Evolutionary conservation across 1,140 invertebrate species (phyloP).

Genomic region (Hycleus phaleratus): DNA sequence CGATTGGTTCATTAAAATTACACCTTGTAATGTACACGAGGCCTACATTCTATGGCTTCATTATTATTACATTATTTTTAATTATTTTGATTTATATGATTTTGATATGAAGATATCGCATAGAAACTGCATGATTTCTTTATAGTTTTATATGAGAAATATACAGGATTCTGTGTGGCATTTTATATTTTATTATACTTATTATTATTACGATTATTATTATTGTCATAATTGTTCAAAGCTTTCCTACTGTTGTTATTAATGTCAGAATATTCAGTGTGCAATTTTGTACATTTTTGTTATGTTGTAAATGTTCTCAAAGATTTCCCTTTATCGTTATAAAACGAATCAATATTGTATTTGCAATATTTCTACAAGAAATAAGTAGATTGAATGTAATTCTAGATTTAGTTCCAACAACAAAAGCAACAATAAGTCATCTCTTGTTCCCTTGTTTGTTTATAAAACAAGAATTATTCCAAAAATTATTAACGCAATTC

Average conservation of each 20-base stretch:
- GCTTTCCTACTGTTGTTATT: not conserved
- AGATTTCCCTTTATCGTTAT: not conserved
- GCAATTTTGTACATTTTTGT: not conserved
- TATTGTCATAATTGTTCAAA: not conserved
- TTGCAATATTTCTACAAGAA: slow-evolving; percentile 1
- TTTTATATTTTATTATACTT: not conserved
- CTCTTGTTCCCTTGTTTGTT: slow-evolving; percentile 11
- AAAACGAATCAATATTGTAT: not conserved
- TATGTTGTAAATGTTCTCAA: not conserved
- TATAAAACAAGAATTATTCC: not conserved
- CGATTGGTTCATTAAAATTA: too few relatives aligned
- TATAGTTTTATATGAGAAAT: too few relatives aligned
- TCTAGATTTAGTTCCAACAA: slow-evolving; percentile 1
- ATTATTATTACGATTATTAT: not conserved
- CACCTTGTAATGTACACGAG: too few relatives aligned
- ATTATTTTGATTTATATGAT: too few relatives aligned
- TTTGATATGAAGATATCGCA: too few relatives aligned
- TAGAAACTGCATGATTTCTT: too few relatives aligned
- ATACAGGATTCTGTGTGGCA: not conserved
- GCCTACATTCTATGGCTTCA: too few relatives aligned
- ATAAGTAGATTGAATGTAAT: slow-evolving; percentile 5
- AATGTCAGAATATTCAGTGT: too few relatives aligned
- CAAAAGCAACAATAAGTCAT: slow-evolving; percentile 12
- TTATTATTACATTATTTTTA: too few relatives aligned
- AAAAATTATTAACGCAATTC: not conserved